Conservation (phyloP, 2,888 invertebrate species). For the Metalampra italica region DNA sequence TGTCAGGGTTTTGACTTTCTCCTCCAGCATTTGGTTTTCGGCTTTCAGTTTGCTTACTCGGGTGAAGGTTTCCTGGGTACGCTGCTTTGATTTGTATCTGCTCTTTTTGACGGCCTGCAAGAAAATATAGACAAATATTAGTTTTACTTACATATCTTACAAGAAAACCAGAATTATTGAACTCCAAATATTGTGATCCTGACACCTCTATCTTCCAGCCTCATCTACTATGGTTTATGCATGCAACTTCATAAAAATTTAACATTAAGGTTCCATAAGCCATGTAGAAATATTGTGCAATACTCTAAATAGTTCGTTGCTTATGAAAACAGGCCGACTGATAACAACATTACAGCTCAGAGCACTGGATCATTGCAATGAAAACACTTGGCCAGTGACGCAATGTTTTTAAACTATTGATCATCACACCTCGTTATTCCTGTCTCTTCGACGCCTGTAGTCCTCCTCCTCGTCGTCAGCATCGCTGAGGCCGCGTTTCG, state of each 20-base stretch:
- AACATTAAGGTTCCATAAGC: too few relatives aligned
- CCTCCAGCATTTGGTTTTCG: constrained; percentile 88
- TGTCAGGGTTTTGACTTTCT: constrained; percentile 88
- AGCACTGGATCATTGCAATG: too few relatives aligned
- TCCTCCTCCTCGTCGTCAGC: constrained; percentile 84
- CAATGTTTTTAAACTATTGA: neutral
- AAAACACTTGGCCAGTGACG: too few relatives aligned
- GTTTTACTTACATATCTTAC: neutral
- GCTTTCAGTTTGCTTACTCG: constrained; percentile 86
- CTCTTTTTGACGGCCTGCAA: constrained; percentile 89
- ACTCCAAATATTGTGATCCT: neutral
- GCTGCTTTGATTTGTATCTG: constrained; percentile 86
- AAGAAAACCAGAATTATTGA: neutral
- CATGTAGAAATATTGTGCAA: too few relatives aligned
- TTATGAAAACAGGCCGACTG: too few relatives aligned
- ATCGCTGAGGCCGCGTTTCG: constrained; percentile 73
- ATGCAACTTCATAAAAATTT: too few relatives aligned
- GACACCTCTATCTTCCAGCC: too few relatives aligned
- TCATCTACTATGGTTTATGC: too few relatives aligned
- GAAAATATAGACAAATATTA: constrained; percentile 5
- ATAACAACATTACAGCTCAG: too few relatives aligned
- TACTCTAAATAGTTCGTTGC: too few relatives aligned
- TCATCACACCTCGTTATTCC: constrained; percentile 86
- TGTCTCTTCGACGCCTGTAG: constrained; percentile 85
- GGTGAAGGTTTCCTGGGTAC: constrained; percentile 87